Evolutionary conservation across 2,888 invertebrate species (phyloP), one percentile per base, ranked within the genome.

Genomic region (Stomorhina lunata): DNA sequence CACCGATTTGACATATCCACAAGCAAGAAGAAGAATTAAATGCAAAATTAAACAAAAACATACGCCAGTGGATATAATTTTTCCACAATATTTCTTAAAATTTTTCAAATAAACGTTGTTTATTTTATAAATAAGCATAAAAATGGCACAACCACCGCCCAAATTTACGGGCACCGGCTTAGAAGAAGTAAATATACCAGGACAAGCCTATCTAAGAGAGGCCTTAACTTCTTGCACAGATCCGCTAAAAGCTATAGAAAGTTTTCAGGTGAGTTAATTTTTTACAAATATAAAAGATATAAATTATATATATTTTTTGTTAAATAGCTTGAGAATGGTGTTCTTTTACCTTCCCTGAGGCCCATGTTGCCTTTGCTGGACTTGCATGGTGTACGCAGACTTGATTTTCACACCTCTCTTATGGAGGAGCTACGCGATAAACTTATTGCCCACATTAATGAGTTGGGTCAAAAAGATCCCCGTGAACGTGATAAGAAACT

Each of bases 211-310:
- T 89, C 92, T 98, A n/a, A 92, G 95, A 63, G 97, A 98, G 91
- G 96, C 98, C 10, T 92, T 99, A 15, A 98, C 98, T 12, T 98
- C 97, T 88, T 98, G 98, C 89, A 97, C 97, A 0, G 98, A 99
- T 92, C 99, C 99, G 10, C 90, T 99, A 43, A 97, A 97, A 92
- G 98, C 99, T n/a, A 99, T 99, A 84, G 98, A 98, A 93, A 98
- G 98, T 91, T 99, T 99, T 92, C 98, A 99, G 92, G 95, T 94
- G 32, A 45, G 25, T n/a, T 10, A 0, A 20, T 10, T 10, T n/a
- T 32, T 43, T 27, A 10, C 32, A 63, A 45, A 0, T 53, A 32
- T n/a, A 45, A 43, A 68, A 57, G 25, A 40, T 10, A 20, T 29
- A 10, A 6, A 29, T 10, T 27, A 20, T 29, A 20, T 61, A 65